These are phyloP conservation scores for Acromyrmex heyeri DNA, from an alignment of 1,140 invertebrate species.

Conservation along the genomic window DNA sequence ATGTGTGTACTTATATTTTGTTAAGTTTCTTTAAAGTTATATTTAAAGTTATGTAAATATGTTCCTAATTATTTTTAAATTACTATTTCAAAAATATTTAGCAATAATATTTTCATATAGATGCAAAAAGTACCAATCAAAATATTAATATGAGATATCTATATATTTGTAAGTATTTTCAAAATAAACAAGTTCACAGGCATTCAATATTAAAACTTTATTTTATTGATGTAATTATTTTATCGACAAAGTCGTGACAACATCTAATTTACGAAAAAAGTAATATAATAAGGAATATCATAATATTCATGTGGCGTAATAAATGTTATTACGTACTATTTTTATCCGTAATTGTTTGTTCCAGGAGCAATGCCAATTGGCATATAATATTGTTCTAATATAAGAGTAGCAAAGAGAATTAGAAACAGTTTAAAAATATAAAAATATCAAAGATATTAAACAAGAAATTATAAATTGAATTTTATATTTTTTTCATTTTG, in stretches of 20 bases:
- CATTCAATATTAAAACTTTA: background rate
- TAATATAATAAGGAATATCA: background rate
- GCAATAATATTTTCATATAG: background rate
- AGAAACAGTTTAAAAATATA: background rate
- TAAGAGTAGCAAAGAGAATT: background rate
- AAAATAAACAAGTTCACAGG: background rate
- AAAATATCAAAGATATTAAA: background rate
- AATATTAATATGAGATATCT: background rate
- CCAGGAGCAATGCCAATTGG: slow-evolving; percentile 3
- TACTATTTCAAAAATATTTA: slow-evolving; percentile 2
- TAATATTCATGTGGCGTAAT: background rate
- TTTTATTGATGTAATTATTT: too few relatives aligned
- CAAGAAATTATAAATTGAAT: background rate
- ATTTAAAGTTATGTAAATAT: background rate
- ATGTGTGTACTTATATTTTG: background rate
- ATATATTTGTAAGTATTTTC: background rate
- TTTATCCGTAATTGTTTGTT: background rate
- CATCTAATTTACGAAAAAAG: background rate
- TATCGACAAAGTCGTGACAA: too few relatives aligned
- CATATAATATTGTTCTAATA: background rate
- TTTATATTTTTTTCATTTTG: too few relatives aligned
- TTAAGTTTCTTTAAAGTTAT: background rate
- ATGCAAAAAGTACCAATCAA: background rate
- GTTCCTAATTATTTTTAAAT: background rate
- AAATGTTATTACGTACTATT: background rate